phyloP scores from a whole-genome alignment of 2,797 vertebrate species.

The Neoniphon sammara region DNA sequence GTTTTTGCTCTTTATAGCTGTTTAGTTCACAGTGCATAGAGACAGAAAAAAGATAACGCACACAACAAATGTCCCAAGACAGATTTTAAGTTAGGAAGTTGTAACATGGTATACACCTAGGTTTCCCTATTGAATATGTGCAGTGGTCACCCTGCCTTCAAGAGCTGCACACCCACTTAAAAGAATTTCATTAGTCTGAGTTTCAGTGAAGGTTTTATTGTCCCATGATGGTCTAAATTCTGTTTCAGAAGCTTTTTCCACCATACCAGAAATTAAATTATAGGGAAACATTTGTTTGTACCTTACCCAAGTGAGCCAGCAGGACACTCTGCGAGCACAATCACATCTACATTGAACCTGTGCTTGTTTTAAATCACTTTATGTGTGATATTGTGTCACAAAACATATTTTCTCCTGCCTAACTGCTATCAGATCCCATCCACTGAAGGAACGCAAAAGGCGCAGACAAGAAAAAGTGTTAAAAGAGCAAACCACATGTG shows the following conservation, averaged over 20 bases:
- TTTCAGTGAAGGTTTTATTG: slow-evolving; percentile 30
- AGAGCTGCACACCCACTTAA: slow-evolving; percentile 18
- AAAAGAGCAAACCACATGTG: slow-evolving; percentile 45
- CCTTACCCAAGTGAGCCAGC: slow-evolving; percentile 29
- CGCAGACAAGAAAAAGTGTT: slow-evolving; percentile 14
- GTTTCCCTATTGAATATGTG: not conserved
- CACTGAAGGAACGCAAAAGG: slow-evolving; percentile 14
- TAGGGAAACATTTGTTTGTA: slow-evolving; percentile 10
- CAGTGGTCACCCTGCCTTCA: too few relatives aligned
- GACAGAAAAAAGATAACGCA: slow-evolving; percentile 23
- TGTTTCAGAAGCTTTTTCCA: not conserved
- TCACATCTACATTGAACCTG: too few relatives aligned
- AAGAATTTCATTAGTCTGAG: slow-evolving; percentile 22
- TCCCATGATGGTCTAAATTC: slow-evolving; percentile 14
- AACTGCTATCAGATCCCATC: not conserved
- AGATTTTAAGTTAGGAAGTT: slow-evolving; percentile 33
- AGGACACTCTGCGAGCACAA: slow-evolving; percentile 28
- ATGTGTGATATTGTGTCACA: too few relatives aligned
- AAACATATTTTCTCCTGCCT: too few relatives aligned
- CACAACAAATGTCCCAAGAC: not conserved
- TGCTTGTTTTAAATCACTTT: too few relatives aligned
- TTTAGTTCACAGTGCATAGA: slow-evolving; percentile 24
- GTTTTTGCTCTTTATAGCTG: not conserved
- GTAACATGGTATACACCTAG: slow-evolving; percentile 41
- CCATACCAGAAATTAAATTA: too few relatives aligned